These are phyloP conservation scores for Erpornis zantholeuca DNA, from an alignment of 2,113 vertebrate species.

Conservation along the genomic window DNA sequence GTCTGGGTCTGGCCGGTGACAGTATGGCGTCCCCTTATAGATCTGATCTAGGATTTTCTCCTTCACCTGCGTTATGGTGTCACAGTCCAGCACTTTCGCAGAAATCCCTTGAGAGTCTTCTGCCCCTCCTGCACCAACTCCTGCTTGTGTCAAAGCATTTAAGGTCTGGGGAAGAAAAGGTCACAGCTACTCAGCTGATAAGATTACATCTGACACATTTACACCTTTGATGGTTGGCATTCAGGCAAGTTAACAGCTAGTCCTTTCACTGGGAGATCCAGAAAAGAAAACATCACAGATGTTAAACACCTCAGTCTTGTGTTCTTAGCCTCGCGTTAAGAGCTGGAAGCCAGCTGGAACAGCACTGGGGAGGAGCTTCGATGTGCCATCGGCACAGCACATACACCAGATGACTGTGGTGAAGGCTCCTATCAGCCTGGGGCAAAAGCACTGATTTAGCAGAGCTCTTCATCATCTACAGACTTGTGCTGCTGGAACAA, in stretches of 20 bases:
- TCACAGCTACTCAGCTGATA: neutral
- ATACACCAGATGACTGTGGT: neutral
- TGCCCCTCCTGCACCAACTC: slow-evolving; percentile 64
- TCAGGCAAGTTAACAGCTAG: neutral
- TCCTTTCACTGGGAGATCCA: neutral
- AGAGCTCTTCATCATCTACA: neutral
- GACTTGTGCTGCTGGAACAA: neutral
- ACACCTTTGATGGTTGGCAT: neutral
- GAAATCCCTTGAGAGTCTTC: slow-evolving; percentile 85
- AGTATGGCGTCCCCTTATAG: slow-evolving; percentile 89
- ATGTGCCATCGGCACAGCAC: neutral
- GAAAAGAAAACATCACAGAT: neutral
- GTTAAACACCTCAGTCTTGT: neutral
- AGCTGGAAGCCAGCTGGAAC: neutral
- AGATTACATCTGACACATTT: neutral
- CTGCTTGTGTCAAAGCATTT: slow-evolving; percentile 84
- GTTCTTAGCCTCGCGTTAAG: neutral
- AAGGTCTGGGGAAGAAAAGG: slow-evolving; percentile 77
- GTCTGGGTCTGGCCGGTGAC: slow-evolving; percentile 88
- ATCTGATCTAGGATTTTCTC: slow-evolving; percentile 97
- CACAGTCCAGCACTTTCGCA: slow-evolving; percentile 91
- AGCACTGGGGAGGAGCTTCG: fast-evolving
- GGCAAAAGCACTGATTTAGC: neutral
- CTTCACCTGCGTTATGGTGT: slow-evolving; percentile 96
- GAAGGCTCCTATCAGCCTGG: neutral